Conservation (phyloP, 2,888 invertebrate species). For the Drosophila flavopinicola region DNA sequence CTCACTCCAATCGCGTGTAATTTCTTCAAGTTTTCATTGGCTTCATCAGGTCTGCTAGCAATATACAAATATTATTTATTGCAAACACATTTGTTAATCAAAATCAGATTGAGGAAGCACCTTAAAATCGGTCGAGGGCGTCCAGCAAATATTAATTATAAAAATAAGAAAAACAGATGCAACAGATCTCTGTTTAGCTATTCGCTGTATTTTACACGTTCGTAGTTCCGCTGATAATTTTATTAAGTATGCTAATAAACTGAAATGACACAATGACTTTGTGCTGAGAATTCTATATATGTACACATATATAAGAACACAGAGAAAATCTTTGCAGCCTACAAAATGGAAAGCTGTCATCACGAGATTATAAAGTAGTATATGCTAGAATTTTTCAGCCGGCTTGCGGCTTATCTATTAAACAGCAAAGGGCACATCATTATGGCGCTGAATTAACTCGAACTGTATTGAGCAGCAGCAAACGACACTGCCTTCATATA, state of each 20-base stretch:
- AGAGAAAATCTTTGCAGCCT: neutral
- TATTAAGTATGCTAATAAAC: constrained; percentile 71
- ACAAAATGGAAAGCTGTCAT: neutral
- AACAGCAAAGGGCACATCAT: constrained; percentile 4
- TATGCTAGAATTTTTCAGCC: neutral
- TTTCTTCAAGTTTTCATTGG: neutral
- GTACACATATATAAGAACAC: neutral
- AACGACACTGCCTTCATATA: neutral
- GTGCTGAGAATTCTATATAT: constrained; percentile 4
- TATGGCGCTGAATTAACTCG: neutral
- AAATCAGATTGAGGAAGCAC: neutral
- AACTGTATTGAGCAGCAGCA: neutral
- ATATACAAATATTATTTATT: too few species aligned
- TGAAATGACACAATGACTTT: constrained; percentile 74
- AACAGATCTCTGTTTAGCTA: constrained; percentile 16
- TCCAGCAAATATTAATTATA: too few species aligned
- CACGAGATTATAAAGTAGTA: neutral
- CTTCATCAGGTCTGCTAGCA: neutral
- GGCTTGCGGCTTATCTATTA: constrained; percentile 3
- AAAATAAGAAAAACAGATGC: neutral
- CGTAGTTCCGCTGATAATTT: constrained; percentile 43
- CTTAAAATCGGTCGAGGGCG: too few species aligned
- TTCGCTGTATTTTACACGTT: neutral
- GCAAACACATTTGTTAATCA: too few species aligned
- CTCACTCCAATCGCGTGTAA: neutral